Conservation (phyloP, 1,140 invertebrate genomes). For the Capitella teleta region DNA sequence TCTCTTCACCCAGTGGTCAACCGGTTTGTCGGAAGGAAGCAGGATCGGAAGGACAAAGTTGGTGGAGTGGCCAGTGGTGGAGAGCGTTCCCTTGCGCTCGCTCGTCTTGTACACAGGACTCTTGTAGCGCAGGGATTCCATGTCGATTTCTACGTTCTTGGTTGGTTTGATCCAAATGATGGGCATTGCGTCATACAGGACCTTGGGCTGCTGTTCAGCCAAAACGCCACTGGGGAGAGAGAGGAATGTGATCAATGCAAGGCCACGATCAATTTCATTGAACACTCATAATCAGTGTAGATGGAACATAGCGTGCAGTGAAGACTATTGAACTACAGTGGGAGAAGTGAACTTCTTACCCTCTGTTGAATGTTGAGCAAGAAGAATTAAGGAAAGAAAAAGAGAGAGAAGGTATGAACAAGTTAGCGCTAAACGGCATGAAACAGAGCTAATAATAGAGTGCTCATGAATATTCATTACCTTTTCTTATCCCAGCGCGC, state of each 20-base stretch:
- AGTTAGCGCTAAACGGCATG: too few species aligned
- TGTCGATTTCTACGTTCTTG: conserved; percentile 30
- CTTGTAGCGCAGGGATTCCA: conserved; percentile 46
- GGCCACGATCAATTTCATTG: conserved; percentile 61
- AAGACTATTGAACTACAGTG: too few species aligned
- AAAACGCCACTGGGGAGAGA: conserved; percentile 28
- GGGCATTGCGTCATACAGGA: conserved; percentile 39
- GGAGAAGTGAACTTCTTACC: too few species aligned
- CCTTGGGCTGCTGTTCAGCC: conserved; percentile 37
- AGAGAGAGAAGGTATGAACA: too few species aligned
- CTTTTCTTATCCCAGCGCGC: conserved; percentile 35
- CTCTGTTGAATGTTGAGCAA: too few species aligned
- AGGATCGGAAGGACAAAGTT: conserved; percentile 78
- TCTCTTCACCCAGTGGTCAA: conserved; percentile 77
- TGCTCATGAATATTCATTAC: conserved; percentile 11
- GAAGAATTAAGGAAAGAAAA: too few species aligned
- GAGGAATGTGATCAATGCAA: too few species aligned
- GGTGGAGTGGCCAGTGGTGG: conserved; percentile 82
- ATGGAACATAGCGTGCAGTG: too few species aligned
- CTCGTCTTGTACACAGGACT: conserved; percentile 80
- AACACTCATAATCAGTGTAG: too few species aligned
- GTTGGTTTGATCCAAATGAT: conserved; percentile 38
- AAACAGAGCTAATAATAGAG: too few species aligned
- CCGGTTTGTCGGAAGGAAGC: conserved; percentile 53
- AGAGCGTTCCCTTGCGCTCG: conserved; percentile 64